A percentile compares a stretch with the other conserved stretches of the same genome.
phyloP scores from a whole-genome alignment of 1,140 invertebrate species.

The Anastrepha ludens region DNA sequence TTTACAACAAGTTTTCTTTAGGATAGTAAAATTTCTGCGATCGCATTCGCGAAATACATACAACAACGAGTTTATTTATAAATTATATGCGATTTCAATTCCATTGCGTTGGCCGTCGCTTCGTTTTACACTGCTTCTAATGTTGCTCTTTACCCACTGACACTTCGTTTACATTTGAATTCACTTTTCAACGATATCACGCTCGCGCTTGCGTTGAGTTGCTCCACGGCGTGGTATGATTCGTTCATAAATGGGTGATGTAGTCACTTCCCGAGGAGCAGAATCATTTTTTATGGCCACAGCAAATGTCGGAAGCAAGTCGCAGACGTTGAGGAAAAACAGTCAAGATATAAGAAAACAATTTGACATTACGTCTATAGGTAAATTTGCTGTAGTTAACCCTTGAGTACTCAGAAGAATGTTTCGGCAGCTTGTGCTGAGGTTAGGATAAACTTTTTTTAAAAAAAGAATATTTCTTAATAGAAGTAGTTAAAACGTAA shows the following conservation, averaged over 20 bases:
- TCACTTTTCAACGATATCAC: not conserved
- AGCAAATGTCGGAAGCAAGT: constrained; percentile 4
- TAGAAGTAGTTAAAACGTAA: no score
- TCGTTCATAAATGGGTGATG: constrained; percentile 9
- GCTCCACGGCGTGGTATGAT: constrained; percentile 34
- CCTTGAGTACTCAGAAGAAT: not conserved
- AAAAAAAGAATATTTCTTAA: no score
- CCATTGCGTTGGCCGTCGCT: not conserved
- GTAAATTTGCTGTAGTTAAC: not conserved
- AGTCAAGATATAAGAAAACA: not conserved
- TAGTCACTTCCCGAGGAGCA: not conserved
- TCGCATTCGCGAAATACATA: not conserved
- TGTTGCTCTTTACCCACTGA: constrained; percentile 28
- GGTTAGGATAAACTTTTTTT: not conserved
- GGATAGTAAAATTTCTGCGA: not conserved
- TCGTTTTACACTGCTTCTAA: not conserved
- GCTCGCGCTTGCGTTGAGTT: constrained; percentile 39
- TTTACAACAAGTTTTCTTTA: not conserved
- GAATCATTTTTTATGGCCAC: not conserved
- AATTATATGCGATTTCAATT: constrained; percentile 20
- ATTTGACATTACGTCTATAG: not conserved
- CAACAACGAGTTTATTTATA: not conserved
- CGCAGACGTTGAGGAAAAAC: not conserved
- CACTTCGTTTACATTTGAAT: constrained; percentile 33
- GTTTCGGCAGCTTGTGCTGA: not conserved